These are phyloP conservation scores for Lipophrys pholis DNA, from an alignment of 2,113 vertebrate species.

Conservation along the genomic window DNA sequence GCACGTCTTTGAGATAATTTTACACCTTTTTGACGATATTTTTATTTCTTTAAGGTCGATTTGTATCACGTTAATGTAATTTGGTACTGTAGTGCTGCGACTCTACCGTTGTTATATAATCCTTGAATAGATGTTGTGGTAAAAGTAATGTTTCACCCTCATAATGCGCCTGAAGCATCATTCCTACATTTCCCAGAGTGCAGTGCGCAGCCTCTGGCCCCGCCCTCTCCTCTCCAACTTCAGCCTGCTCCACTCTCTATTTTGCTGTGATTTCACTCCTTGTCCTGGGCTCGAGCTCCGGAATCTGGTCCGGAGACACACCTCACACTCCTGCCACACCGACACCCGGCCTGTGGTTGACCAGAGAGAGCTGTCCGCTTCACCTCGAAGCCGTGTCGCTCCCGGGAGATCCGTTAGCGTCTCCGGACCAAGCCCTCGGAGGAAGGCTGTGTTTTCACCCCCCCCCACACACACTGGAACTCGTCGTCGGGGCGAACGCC, in stretches of 20 bases:
- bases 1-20: no score
- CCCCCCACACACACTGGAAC: background rate
- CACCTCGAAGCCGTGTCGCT: background rate
- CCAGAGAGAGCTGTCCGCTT: background rate
- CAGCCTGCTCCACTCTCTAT: constrained; percentile 43
- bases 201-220: constrained; percentile 27
- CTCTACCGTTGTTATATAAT: no score
- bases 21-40: no score
- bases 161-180: background rate
- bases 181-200: constrained; percentile 76
- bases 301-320: constrained; percentile 25
- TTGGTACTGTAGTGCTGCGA: no score
- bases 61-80: no score
- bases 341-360: background rate
- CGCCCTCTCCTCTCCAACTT: constrained; percentile 59
- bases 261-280: constrained; percentile 73
- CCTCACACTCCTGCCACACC: constrained; percentile 30
- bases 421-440: constrained; percentile 26
- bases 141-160: no score
- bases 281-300: background rate
- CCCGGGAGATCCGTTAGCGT: constrained; percentile 30
- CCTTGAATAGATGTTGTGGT: no score
- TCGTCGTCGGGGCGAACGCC: constrained; percentile 12
- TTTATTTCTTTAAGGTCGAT: no score
- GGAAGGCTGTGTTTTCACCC: constrained; percentile 18